These are phyloP conservation scores for Megaceryle torquata DNA, from an alignment of 2,113 vertebrate species.

Conservation along the genomic window DNA sequence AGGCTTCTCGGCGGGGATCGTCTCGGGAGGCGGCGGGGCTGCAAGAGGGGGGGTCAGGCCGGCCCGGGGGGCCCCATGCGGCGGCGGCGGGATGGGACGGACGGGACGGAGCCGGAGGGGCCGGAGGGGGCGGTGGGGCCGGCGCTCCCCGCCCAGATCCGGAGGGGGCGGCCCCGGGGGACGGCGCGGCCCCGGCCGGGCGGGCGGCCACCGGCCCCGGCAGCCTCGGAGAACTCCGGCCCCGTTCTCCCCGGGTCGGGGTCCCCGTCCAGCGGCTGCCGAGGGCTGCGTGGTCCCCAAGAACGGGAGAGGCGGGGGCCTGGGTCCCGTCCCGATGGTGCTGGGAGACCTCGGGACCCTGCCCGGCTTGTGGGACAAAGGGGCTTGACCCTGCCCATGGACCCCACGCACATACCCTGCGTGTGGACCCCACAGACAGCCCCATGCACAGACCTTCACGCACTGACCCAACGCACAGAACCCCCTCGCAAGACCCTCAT, in stretches of 20 bases:
- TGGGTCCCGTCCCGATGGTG: neutral
- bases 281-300: neutral
- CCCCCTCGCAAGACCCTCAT: too few species aligned
- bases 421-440: neutral
- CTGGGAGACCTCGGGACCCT: neutral
- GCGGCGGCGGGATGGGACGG: neutral
- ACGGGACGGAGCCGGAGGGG: neutral
- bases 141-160: slow-evolving; percentile 44
- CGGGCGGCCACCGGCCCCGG: neutral
- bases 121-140: neutral
- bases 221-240: neutral
- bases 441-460: too few species aligned
- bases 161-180: neutral
- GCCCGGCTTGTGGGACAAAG: neutral
- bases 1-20: neutral
- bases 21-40: neutral
- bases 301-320: too few species aligned
- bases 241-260: neutral
- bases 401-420: neutral
- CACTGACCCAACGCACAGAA: neutral
- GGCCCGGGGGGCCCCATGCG: slow-evolving; percentile 37
- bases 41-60: neutral
- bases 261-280: neutral
- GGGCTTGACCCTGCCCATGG: neutral
- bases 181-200: neutral